phyloP scores from a whole-genome alignment of 2,797 vertebrate genomes.

The Valencia hispanica region DNA sequence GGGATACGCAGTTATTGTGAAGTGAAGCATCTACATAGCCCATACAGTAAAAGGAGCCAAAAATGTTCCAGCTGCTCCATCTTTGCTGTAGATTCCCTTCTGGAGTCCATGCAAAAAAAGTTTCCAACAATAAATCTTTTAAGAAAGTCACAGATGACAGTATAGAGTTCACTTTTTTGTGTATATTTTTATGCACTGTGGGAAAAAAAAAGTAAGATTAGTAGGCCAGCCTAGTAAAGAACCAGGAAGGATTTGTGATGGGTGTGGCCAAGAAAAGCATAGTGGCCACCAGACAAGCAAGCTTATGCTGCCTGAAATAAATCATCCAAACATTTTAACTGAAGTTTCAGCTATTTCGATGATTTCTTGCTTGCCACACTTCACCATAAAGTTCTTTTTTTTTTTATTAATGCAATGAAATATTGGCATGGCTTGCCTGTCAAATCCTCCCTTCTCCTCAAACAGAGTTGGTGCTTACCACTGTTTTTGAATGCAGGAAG shows the following conservation, averaged over 20 bases:
- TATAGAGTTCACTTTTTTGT: background rate
- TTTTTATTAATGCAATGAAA: background rate
- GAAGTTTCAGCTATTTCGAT: background rate
- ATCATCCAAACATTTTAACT: background rate
- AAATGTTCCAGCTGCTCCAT: background rate
- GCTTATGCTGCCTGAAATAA: background rate
- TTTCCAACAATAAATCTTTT: background rate
- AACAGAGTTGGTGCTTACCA: no score
- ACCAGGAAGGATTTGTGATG: no score
- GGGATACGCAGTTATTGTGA: no score
- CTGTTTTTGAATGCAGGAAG: background rate
- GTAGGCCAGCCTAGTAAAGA: no score
- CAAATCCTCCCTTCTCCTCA: background rate
- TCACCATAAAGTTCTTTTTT: background rate
- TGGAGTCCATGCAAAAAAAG: background rate
- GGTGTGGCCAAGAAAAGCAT: no score
- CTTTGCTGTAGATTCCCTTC: background rate
- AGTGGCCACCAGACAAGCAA: background rate
- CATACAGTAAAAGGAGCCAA: background rate
- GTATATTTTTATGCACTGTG: background rate
- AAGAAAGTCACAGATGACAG: background rate
- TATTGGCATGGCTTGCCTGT: background rate
- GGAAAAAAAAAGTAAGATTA: no score
- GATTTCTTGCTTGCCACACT: background rate
- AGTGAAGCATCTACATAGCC: background rate